phyloP scores from a whole-genome alignment of 1,140 invertebrate genomes.

The Neomicropteryx cornuta region DNA sequence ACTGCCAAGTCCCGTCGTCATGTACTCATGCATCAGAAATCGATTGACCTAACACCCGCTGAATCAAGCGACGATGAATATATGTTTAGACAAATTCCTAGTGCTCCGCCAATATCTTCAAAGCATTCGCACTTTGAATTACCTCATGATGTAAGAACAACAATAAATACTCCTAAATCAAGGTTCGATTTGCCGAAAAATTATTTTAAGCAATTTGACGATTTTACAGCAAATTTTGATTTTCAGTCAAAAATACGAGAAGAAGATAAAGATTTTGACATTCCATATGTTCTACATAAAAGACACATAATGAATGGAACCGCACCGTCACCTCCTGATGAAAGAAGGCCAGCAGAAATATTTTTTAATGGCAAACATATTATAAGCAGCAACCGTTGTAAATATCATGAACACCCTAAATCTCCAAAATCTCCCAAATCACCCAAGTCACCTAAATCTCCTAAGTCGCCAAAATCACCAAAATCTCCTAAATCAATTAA shows the following conservation, averaged over 20 bases:
- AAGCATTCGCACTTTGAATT: slow-evolving; percentile 57
- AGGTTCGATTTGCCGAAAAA: slow-evolving; percentile 46
- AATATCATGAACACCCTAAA: slow-evolving; percentile 42
- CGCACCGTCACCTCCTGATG: slow-evolving; percentile 42
- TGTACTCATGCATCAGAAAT: slow-evolving; percentile 76
- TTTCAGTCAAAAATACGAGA: slow-evolving; percentile 29
- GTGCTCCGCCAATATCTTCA: slow-evolving; percentile 52
- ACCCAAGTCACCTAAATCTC: slow-evolving; percentile 45
- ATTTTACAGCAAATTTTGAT: slow-evolving; percentile 34
- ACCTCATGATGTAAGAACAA: slow-evolving; percentile 28
- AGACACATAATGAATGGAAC: slow-evolving; percentile 74
- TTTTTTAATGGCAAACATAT: slow-evolving; percentile 36
- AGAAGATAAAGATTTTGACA: slow-evolving; percentile 49
- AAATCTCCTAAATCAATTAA: slow-evolving; percentile 38
- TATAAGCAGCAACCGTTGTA: slow-evolving; percentile 32
- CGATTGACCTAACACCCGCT: slow-evolving; percentile 70
- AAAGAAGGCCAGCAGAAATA: slow-evolving; percentile 36
- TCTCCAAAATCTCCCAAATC: slow-evolving; percentile 35
- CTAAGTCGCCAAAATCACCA: slow-evolving; percentile 45
- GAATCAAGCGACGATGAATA: slow-evolving; percentile 72
- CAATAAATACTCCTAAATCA: slow-evolving; percentile 32
- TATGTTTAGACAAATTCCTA: slow-evolving; percentile 57
- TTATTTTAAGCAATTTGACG: slow-evolving; percentile 47
- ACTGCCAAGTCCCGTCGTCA: slow-evolving; percentile 59
- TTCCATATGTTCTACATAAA: slow-evolving; percentile 73